Percentiles rank a stretch among this genome's conserved stretches.
These are phyloP conservation scores for Vanessa cardui DNA, from an alignment of 2,888 invertebrate genomes.

Conservation along the genomic window DNA sequence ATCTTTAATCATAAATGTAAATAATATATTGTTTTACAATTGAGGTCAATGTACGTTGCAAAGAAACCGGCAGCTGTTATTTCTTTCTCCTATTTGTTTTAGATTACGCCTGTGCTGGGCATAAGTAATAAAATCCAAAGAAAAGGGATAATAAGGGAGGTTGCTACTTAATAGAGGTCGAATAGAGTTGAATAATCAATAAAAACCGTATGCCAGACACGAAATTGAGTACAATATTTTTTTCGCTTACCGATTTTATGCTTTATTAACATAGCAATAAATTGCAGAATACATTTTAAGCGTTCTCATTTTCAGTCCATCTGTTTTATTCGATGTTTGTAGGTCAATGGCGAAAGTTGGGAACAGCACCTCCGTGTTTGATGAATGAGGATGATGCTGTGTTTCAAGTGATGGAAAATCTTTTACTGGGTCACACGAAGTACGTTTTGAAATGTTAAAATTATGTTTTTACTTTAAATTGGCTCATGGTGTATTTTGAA, in stretches of 20 bases:
- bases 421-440: conserved; percentile 24
- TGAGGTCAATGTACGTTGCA: not conserved
- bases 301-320: conserved; percentile 11
- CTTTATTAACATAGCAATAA: conserved; percentile 23
- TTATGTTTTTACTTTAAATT: not conserved
- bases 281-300: conserved; percentile 22
- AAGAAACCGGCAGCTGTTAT: not conserved
- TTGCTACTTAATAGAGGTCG: conserved; percentile 14
- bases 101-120: conserved; percentile 11
- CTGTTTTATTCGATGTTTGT: conserved; percentile 36
- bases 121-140: conserved; percentile 20
- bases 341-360: conserved; percentile 43
- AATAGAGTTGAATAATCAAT: conserved; percentile 20
- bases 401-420: conserved; percentile 25
- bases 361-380: conserved; percentile 37
- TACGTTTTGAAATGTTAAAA: conserved; percentile 8
- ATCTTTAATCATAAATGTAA: too few species aligned
- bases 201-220: conserved; percentile 13
- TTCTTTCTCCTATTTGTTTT: conserved; percentile 3
- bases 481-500: too few species aligned
- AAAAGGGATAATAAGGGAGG: conserved; percentile 28
- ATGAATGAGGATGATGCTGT: conserved; percentile 39
- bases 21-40: too few species aligned
- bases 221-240: conserved; percentile 16
- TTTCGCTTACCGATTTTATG: conserved; percentile 23